Evolutionary conservation across 1,140 invertebrate genomes (phyloP), one percentile per base, ranked within the genome.

Genomic region (Macrobrachium rosenbergii): DNA sequence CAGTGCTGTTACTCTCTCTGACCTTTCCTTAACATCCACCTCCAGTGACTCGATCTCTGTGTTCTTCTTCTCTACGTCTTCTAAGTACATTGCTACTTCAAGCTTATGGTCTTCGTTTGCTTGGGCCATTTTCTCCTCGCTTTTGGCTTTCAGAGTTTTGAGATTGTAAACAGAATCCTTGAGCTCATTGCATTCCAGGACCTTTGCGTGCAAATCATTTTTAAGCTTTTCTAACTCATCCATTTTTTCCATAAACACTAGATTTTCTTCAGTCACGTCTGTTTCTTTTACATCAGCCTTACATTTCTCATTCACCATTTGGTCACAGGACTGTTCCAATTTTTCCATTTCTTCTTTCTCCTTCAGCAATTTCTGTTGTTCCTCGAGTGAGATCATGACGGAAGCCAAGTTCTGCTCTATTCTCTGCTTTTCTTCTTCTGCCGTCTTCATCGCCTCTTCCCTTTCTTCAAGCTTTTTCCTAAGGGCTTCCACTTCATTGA

Each of bases 191-290:
- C 79, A 81, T 37, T 87, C 84, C 14, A 76, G 75, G 12, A 64
- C 23, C 58, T 76, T 73, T 16, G 17, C 45, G 7, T 37, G 19
- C 14, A 63, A 17, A 17, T 73, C 69, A 19, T 82, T 77, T 73
- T 82, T 87, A 7, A 87, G 78, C 11, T 60, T 21, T 69, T 87
- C 79, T 17, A 87, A 63, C 52, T 87, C 78, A 82, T 87, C 84
- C 43, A 87, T 64, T 28, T 75, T 87, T 58, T 82, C 52, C 72
- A 19, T 5, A 5, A 75, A 19, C 8, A 19, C 8, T 28, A 43
- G 16, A 14, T 75, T 23, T 52, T 19, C 28, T 52, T 75, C 72
- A 23, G 8, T 37, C 10, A 23, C 72, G 37, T 75, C 16, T 52
- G 21, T 43, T 37, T 75, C 72, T 14, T 5, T 52, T 37, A 19